Conservation (phyloP, 2,113 vertebrate species). For the Aix galericulata region DNA sequence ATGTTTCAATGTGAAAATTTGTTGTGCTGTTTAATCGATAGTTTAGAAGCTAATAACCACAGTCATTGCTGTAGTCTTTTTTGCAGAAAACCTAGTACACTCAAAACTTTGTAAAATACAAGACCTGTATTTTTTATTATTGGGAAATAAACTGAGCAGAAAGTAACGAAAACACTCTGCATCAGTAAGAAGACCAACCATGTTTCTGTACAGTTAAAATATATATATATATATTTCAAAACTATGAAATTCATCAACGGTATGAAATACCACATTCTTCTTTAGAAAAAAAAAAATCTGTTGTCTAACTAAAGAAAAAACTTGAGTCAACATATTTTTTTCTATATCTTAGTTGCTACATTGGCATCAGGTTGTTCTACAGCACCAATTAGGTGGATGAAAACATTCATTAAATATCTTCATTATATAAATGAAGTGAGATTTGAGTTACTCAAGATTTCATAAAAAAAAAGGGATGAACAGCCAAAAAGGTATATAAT, state of each 20-base stretch:
- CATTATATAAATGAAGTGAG: not conserved
- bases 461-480: not conserved
- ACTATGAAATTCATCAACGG: fast-evolving
- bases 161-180: not conserved
- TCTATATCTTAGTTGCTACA: not conserved
- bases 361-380: not conserved
- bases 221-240: not conserved
- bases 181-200: not conserved
- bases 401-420: not conserved
- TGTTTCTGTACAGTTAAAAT: not conserved
- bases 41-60: not conserved
- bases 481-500: not conserved
- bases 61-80: not conserved
- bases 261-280: not conserved
- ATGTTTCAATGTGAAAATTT: not conserved
- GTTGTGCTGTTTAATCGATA: not conserved
- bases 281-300: fast-evolving
- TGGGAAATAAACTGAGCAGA: not conserved
- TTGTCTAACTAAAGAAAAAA: not conserved
- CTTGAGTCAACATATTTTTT: not conserved
- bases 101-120: not conserved
- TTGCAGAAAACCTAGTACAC: not conserved
- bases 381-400: not conserved
- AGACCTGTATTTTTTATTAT: not conserved
- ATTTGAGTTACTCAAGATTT: not conserved